These are phyloP conservation scores for Chromobotia macracanthus DNA, from an alignment of 2,797 vertebrate genomes.

Conservation along the genomic window DNA sequence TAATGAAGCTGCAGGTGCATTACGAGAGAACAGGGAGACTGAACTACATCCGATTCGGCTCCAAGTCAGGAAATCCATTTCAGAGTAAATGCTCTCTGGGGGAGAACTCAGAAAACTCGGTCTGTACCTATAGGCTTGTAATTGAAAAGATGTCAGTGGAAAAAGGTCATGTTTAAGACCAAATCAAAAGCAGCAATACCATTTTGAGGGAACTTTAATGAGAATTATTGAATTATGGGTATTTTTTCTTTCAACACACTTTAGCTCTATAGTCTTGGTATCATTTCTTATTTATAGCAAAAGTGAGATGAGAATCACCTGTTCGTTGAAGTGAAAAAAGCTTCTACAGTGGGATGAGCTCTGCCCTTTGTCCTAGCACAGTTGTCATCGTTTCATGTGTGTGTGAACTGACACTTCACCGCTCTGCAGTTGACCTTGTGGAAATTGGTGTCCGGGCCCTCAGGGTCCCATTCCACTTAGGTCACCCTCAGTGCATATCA, in stretches of 20 bases:
- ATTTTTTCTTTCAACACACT: neutral
- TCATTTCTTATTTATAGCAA: conserved; percentile 6
- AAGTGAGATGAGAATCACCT: conserved; percentile 31
- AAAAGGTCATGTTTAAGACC: conserved; percentile 58
- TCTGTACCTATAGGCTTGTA: conserved; percentile 62
- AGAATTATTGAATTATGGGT: neutral
- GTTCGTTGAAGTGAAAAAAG: conserved; percentile 49
- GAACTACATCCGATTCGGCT: conserved; percentile 62
- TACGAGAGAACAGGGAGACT: conserved; percentile 36
- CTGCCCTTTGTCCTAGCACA: conserved; percentile 61
- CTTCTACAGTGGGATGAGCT: conserved; percentile 59
- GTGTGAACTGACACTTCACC: conserved; percentile 65
- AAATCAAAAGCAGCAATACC: neutral
- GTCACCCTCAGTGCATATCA: conserved; percentile 67
- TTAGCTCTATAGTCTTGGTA: neutral
- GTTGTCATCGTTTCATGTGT: conserved; percentile 52
- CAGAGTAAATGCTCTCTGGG: conserved; percentile 66
- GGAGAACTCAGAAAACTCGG: conserved; percentile 56
- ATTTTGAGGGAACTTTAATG: neutral
- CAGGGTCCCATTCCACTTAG: conserved; percentile 55
- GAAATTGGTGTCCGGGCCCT: conserved; percentile 73
- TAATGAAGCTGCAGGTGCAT: conserved; percentile 49
- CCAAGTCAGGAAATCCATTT: conserved; percentile 65
- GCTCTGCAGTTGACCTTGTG: conserved; percentile 75
- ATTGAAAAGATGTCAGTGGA: conserved; percentile 70